Evolutionary conservation across 2,888 invertebrate species (phyloP).

Genomic region (Trachelus troglodyta): DNA sequence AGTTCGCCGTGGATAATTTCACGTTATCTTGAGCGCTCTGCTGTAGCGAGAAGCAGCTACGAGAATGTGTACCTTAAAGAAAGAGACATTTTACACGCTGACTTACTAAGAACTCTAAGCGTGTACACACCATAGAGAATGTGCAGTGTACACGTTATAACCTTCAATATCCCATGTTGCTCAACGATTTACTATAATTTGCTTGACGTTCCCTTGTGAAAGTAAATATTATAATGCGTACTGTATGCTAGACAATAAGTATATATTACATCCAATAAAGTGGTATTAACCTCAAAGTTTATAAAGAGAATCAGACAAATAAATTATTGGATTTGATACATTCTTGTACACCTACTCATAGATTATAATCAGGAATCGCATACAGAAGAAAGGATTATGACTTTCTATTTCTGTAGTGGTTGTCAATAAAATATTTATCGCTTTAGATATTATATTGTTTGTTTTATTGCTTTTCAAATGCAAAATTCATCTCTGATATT

Average conservation of each 20-base stretch:
- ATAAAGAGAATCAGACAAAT: not conserved
- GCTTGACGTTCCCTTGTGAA: not conserved
- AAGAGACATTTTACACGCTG: not conserved
- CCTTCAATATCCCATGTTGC: constrained; percentile 1
- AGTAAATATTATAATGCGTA: not conserved
- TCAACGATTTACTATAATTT: not conserved
- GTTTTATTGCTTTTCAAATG: not conserved
- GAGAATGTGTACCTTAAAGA: constrained; percentile 19
- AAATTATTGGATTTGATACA: not conserved
- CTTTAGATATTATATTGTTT: not conserved
- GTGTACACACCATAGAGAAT: not conserved
- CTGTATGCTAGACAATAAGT: not conserved
- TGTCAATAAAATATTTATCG: not conserved
- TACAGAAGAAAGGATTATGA: not conserved
- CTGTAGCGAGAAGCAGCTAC: constrained; percentile 22
- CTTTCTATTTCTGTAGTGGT: not conserved
- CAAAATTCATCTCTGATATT: not conserved
- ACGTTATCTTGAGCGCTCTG: constrained; percentile 36
- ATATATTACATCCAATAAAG: not conserved
- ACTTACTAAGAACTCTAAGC: not conserved
- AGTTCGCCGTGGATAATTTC: constrained; percentile 28
- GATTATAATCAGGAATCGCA: not conserved
- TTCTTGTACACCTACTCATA: not conserved
- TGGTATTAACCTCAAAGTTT: not conserved
- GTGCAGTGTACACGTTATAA: not conserved